A percentile compares a stretch with the other conserved stretches of the same genome.
phyloP scores from a whole-genome alignment of 2,113 vertebrate species.

The Platichthys flesus region DNA sequence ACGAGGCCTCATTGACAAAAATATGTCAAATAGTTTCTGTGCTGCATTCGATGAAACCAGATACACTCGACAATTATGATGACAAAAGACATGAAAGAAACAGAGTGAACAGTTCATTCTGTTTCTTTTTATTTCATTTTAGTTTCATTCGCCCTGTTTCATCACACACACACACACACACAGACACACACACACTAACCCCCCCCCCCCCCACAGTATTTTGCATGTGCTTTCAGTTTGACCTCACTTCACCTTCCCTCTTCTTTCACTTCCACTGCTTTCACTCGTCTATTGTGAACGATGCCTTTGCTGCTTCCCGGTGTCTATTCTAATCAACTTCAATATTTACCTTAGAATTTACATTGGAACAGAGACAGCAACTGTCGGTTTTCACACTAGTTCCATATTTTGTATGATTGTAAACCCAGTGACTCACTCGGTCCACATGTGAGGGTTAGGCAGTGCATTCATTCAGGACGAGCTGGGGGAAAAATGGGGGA shows the following conservation, averaged over 20 bases:
- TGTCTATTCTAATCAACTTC: not conserved
- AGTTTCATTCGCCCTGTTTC: not conserved
- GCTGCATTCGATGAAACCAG: not conserved
- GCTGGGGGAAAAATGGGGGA: conserved; percentile 62
- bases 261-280: conserved; percentile 12
- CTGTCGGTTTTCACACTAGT: not conserved
- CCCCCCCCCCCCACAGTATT: too few relatives aligned
- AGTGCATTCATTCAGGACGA: conserved; percentile 62
- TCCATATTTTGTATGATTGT: conserved; percentile 5
- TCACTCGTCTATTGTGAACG: not conserved
- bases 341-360: too few relatives aligned
- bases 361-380: not conserved
- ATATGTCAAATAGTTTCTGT: not conserved
- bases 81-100: not conserved
- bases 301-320: not conserved
- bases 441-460: conserved; percentile 11
- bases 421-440: conserved; percentile 7
- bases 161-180: not conserved
- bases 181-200: too few relatives aligned
- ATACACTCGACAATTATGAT: not conserved
- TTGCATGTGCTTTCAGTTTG: conserved; percentile 5
- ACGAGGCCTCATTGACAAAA: not conserved
- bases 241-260: conserved; percentile 20
- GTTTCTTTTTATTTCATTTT: not conserved
- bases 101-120: not conserved